Percentiles rank a stretch among this genome's conserved stretches.
phyloP scores from a whole-genome alignment of 2,888 invertebrate genomes.

The Perizoma affinitatum region DNA sequence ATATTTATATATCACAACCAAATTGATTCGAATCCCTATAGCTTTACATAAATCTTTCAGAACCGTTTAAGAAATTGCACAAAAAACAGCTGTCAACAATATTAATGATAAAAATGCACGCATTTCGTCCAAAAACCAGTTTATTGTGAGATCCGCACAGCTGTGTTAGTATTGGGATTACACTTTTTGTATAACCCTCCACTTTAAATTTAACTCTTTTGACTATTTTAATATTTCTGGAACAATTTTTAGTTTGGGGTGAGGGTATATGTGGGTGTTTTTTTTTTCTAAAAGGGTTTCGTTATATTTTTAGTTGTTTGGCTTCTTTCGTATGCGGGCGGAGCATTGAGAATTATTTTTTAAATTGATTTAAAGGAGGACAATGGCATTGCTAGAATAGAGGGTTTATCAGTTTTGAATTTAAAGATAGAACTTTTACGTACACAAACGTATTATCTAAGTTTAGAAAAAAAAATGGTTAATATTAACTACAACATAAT shows the following conservation, averaged over 20 bases:
- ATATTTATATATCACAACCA: no score
- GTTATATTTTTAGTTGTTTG: constrained; percentile 58
- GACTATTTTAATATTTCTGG: constrained; percentile 83
- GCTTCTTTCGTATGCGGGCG: constrained; percentile 65
- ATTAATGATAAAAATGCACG: constrained; percentile 29
- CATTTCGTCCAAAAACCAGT: constrained; percentile 42
- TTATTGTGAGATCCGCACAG: constrained; percentile 68
- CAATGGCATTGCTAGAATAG: constrained; percentile 44
- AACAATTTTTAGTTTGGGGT: constrained; percentile 72
- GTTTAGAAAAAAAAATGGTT: not conserved
- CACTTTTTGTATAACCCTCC: constrained; percentile 65
- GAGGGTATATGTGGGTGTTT: constrained; percentile 68
- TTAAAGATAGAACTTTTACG: not conserved
- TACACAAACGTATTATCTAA: not conserved
- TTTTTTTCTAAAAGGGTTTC: constrained; percentile 60
- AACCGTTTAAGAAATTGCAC: not conserved
- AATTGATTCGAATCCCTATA: no score
- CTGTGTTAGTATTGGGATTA: constrained; percentile 81
- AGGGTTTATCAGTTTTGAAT: constrained; percentile 42
- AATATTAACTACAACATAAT: no score
- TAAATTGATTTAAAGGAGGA: constrained; percentile 48
- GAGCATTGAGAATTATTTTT: constrained; percentile 55
- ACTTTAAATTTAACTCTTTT: constrained; percentile 83
- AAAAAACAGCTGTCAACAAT: constrained; percentile 16
- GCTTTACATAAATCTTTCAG: not conserved